Conservation (phyloP, 1,140 invertebrate genomes). For the Vanessa atalanta region DNA sequence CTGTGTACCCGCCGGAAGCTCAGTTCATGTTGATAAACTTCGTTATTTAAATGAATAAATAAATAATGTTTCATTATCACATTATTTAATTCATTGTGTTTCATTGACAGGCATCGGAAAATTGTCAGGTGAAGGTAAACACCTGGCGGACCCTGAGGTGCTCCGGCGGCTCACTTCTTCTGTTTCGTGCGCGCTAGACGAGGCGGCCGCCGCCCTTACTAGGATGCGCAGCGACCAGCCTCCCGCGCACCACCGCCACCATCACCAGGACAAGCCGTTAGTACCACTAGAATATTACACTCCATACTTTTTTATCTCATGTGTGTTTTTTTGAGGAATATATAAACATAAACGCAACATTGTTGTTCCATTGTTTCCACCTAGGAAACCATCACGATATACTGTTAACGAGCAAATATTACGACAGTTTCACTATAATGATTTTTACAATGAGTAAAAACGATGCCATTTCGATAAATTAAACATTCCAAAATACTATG, state of each 20-base stretch:
- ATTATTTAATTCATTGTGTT: background rate
- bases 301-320: too few species aligned
- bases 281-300: conserved; percentile 1
- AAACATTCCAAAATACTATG: too few species aligned
- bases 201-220: conserved; percentile 96
- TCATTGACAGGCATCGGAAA: conserved; percentile 86
- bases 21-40: too few species aligned
- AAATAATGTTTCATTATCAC: background rate
- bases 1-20: too few species aligned
- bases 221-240: conserved; percentile 93
- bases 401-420: too few species aligned
- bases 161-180: conserved; percentile 91
- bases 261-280: conserved; percentile 75
- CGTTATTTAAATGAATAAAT: background rate
- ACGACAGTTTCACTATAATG: too few species aligned
- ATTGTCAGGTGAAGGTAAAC: conserved; percentile 89
- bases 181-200: conserved; percentile 96
- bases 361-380: too few species aligned
- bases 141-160: conserved; percentile 90
- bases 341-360: too few species aligned
- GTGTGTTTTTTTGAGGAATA: too few species aligned
- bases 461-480: too few species aligned
- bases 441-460: too few species aligned
- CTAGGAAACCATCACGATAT: too few species aligned
- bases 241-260: conserved; percentile 70